Evolutionary conservation across 2,888 invertebrate genomes (phyloP).

Genomic region (Eilema griseolum): DNA sequence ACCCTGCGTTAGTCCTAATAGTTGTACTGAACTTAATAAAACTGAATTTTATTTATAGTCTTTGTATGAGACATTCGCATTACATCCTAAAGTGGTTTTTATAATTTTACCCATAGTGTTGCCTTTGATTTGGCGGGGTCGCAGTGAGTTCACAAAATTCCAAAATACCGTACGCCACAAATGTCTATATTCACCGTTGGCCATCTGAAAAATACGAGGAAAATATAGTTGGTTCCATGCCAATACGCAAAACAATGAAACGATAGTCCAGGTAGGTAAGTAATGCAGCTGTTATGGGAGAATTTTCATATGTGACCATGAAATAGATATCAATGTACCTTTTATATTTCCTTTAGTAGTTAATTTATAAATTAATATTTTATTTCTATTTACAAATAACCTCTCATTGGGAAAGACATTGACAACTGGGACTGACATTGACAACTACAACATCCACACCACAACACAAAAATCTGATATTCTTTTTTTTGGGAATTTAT

Average conservation of each 20-base stretch:
- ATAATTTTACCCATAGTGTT: conserved; percentile 70
- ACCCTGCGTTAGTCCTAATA: too few relatives aligned
- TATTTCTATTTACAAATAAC: not conserved
- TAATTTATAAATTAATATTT: not conserved
- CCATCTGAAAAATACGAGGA: conserved; percentile 64
- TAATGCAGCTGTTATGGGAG: not conserved
- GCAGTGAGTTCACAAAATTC: conserved; percentile 89
- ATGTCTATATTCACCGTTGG: conserved; percentile 68
- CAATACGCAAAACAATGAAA: not conserved
- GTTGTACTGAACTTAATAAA: not conserved
- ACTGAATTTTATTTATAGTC: not conserved
- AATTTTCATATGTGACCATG: not conserved
- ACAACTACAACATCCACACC: too few relatives aligned
- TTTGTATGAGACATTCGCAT: not conserved
- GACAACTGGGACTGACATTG: too few relatives aligned
- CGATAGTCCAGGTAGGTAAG: not conserved
- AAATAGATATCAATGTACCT: conserved; percentile 1
- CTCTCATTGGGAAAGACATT: not conserved
- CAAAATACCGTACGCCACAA: conserved; percentile 83
- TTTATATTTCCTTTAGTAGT: not conserved
- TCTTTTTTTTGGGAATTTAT: too few relatives aligned
- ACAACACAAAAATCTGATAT: too few relatives aligned
- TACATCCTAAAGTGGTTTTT: not conserved
- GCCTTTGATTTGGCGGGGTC: conserved; percentile 71
- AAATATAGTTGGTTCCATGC: not conserved